These are phyloP conservation scores for Lepidotrigona ventralis DNA, from an alignment of 1,140 invertebrate genomes.

Conservation along the genomic window DNA sequence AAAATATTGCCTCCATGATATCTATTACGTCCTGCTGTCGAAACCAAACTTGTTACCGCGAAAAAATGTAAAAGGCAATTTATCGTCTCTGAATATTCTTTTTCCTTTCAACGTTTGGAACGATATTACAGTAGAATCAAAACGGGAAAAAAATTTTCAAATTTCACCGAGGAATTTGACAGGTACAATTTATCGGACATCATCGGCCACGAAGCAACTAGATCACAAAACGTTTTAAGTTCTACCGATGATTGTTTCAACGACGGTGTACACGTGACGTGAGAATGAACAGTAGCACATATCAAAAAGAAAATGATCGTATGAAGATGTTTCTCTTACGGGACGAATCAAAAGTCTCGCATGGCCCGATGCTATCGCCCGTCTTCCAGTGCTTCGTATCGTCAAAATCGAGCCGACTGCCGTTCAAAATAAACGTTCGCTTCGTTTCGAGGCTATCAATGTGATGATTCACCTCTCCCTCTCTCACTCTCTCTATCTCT, in stretches of 20 bases:
- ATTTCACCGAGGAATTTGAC: not conserved
- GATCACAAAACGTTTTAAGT: not conserved
- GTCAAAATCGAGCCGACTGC: constrained; percentile 39
- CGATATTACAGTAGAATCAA: not conserved
- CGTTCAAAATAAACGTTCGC: constrained; percentile 30
- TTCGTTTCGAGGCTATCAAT: constrained; percentile 10
- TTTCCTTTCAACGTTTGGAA: not conserved
- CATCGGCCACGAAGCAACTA: not conserved
- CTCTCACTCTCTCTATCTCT: not conserved
- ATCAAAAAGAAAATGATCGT: constrained; percentile 37
- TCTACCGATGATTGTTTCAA: not conserved
- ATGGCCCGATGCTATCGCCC: constrained; percentile 14
- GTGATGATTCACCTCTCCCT: constrained; percentile 26
- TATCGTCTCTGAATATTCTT: not conserved
- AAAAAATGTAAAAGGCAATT: not conserved
- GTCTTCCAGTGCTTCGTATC: constrained; percentile 20
- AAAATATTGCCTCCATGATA: not conserved
- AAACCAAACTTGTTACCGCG: not conserved
- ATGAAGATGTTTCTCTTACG: constrained; percentile 57
- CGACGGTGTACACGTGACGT: constrained; percentile 12
- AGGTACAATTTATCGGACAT: not conserved
- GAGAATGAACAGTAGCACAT: constrained; percentile 24
- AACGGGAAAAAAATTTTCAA: not conserved
- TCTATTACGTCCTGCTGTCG: not conserved
- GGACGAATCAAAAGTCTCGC: constrained; percentile 56